phyloP scores from a whole-genome alignment of 2,888 invertebrate species.

The Harpagoxenus sublaevis region DNA sequence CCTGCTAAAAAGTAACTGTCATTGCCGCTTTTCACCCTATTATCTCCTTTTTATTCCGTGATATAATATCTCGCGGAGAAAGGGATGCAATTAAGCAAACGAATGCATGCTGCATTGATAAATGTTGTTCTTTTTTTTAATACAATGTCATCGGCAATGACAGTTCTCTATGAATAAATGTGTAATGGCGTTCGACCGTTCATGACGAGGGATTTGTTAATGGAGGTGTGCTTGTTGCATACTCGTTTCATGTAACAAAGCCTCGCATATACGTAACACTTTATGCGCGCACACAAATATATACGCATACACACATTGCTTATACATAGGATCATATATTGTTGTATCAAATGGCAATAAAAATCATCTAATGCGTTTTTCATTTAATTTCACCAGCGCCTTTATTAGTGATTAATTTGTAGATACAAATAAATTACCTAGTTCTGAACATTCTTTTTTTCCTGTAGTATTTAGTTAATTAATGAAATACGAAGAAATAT shows the following conservation, averaged over 20 bases:
- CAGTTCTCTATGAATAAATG: conserved; percentile 1
- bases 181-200: conserved; percentile 5
- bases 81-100: background rate
- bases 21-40: background rate
- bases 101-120: background rate
- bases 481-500: background rate
- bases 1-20: background rate
- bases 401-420: conserved; percentile 43
- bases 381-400: conserved; percentile 69
- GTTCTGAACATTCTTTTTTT: background rate
- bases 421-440: background rate
- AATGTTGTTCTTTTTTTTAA: background rate
- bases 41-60: background rate
- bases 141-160: background rate
- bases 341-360: conserved; percentile 72
- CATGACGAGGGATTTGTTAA: conserved; percentile 33
- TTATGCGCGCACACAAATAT: conserved; percentile 3
- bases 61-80: background rate
- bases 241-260: conserved; percentile 33
- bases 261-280: background rate
- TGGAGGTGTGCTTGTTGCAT: conserved; percentile 13
- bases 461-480: background rate
- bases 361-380: conserved; percentile 67
- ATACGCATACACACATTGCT: background rate
- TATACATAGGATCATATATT: conserved; percentile 29